Percentiles rank a stretch among this genome's conserved stretches.
Evolutionary conservation across 2,113 vertebrate species (phyloP).

Genomic region (Leptosomus discolor): DNA sequence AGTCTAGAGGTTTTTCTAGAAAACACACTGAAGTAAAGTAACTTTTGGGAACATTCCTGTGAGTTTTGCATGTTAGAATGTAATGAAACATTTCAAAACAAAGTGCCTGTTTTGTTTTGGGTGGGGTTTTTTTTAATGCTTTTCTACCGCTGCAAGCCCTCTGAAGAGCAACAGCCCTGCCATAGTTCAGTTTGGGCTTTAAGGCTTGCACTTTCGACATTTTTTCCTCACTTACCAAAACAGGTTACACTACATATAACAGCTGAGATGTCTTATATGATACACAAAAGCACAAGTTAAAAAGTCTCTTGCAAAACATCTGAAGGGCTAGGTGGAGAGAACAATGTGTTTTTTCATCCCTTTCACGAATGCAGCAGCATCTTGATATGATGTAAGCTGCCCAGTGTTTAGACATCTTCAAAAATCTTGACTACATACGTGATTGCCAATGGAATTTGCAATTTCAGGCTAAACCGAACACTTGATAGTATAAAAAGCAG

Average conservation of each 20-base stretch:
- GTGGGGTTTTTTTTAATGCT: background rate
- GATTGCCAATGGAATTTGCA: background rate
- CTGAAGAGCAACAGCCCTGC: background rate
- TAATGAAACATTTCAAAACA: background rate
- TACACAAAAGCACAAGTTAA: background rate
- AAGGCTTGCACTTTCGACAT: background rate
- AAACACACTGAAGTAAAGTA: background rate
- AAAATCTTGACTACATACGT: background rate
- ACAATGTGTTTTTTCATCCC: background rate
- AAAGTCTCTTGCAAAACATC: background rate
- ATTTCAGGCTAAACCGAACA: background rate
- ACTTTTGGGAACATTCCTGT: background rate
- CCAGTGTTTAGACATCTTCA: background rate
- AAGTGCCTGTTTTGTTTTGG: background rate
- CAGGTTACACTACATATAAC: background rate
- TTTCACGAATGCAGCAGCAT: background rate
- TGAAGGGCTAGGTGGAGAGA: background rate
- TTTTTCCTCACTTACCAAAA: background rate
- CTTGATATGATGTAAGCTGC: background rate
- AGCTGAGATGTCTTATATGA: background rate
- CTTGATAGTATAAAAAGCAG: background rate
- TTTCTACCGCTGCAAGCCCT: background rate
- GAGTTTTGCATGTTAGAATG: background rate
- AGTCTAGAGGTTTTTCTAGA: background rate
- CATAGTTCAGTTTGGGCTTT: background rate